Evolutionary conservation across 1,140 invertebrate genomes (phyloP).

Genomic region (Galleria mellonella): DNA sequence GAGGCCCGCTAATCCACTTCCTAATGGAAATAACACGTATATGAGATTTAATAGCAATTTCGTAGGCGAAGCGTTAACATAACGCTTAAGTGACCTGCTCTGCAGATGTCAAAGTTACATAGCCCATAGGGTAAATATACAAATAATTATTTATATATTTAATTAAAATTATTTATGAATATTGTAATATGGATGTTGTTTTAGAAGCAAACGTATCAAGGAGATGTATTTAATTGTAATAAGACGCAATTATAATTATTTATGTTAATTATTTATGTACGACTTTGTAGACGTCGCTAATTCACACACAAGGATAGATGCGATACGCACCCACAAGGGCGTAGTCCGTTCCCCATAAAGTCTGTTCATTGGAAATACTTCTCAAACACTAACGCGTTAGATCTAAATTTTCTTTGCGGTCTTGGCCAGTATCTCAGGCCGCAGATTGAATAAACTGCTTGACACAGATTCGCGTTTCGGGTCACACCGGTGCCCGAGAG

Average conservation of each 20-base stretch:
- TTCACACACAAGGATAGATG: conserved; percentile 54
- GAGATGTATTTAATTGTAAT: too few species aligned
- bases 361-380: conserved; percentile 7
- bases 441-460: conserved; percentile 73
- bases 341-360: conserved; percentile 20
- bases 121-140: too few species aligned
- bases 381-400: conserved; percentile 14
- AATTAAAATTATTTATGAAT: too few species aligned
- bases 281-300: conserved; percentile 36
- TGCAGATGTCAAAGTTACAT: too few species aligned
- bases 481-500: conserved; percentile 53
- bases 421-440: conserved; percentile 28
- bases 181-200: too few species aligned
- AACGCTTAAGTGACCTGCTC: too few species aligned
- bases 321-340: conserved; percentile 41
- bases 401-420: conserved; percentile 17
- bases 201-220: too few species aligned
- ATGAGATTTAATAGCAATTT: conserved; percentile 39
- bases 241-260: too few species aligned
- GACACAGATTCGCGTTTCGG: conserved; percentile 70
- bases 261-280: too few species aligned
- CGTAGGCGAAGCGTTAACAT: conserved; percentile 31
- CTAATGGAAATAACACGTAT: conserved; percentile 38
- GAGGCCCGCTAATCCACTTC: conserved; percentile 38
- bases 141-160: too few species aligned